These are phyloP conservation scores for Neria commutata DNA, from an alignment of 2,888 invertebrate genomes.

Conservation along the genomic window DNA sequence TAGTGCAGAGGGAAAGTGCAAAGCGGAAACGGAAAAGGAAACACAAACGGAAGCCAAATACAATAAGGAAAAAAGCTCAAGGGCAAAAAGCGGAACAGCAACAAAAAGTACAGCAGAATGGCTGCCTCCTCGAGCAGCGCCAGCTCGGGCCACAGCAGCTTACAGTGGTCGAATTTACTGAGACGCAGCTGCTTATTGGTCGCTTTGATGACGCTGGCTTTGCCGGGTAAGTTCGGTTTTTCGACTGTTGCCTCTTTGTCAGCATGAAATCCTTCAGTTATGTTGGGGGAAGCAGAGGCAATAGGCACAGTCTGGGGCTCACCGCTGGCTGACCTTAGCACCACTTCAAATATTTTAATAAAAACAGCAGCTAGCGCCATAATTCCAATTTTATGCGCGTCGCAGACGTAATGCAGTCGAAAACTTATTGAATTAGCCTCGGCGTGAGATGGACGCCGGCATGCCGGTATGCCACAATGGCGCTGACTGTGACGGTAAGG, in stretches of 20 bases:
- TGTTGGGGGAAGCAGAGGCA: too few relatives aligned
- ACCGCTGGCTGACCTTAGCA: too few relatives aligned
- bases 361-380: too few relatives aligned
- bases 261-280: too few relatives aligned
- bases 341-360: too few relatives aligned
- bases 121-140: background rate
- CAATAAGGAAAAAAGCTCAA: background rate
- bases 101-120: background rate
- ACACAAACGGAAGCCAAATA: conserved; percentile 8
- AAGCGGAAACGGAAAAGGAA: conserved; percentile 8
- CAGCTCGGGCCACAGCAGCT: background rate
- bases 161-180: background rate
- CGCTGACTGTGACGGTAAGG: too few relatives aligned
- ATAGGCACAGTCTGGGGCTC: too few relatives aligned
- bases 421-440: too few relatives aligned
- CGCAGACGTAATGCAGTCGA: conserved; percentile 25
- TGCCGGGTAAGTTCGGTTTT: conserved; percentile 31
- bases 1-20: too few relatives aligned
- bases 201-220: conserved; percentile 9
- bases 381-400: conserved; percentile 39
- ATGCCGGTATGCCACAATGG: too few relatives aligned
- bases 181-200: conserved; percentile 17
- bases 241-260: too few relatives aligned
- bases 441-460: too few relatives aligned
- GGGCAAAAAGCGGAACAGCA: background rate